Evolutionary conservation across 2,888 invertebrate genomes (phyloP).

Genomic region (Leptodirus hochenwartii): DNA sequence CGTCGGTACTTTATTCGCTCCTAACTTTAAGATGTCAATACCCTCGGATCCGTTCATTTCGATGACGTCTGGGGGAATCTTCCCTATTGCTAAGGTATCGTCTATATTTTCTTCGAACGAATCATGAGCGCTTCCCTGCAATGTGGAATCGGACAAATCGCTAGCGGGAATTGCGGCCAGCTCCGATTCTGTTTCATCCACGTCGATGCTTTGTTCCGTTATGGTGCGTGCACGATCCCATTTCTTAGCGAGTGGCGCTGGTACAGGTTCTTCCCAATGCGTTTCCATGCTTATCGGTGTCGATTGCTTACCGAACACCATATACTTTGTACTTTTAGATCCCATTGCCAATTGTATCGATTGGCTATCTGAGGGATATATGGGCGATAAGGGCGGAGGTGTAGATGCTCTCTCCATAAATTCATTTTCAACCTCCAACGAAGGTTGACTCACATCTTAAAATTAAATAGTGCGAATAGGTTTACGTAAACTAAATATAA

Average conservation of each 20-base stretch:
- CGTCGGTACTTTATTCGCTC: slow-evolving; percentile 29
- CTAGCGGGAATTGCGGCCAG: slow-evolving; percentile 81
- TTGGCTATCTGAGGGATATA: slow-evolving; percentile 38
- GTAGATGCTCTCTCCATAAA: slow-evolving; percentile 31
- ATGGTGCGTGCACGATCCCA: slow-evolving; percentile 17
- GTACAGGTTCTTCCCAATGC: slow-evolving; percentile 51
- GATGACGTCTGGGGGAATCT: no score
- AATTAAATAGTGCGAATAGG: no score
- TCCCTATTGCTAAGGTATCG: slow-evolving; percentile 12
- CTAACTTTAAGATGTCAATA: no score
- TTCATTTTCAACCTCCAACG: slow-evolving; percentile 49
- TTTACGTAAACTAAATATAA: no score
- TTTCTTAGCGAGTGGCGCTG: slow-evolving; percentile 22
- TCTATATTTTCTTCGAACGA: slow-evolving; percentile 23
- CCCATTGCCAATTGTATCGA: slow-evolving; percentile 28
- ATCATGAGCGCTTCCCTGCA: slow-evolving; percentile 47
- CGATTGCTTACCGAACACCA: slow-evolving; percentile 26
- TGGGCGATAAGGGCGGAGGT: slow-evolving; percentile 38
- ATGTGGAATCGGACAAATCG: slow-evolving; percentile 69
- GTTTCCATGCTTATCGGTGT: slow-evolving; percentile 37
- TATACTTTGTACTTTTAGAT: slow-evolving; percentile 25
- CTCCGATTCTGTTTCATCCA: slow-evolving; percentile 77
- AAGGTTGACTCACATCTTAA: slow-evolving; percentile 58
- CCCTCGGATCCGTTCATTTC: no score
- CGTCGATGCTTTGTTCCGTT: slow-evolving; percentile 33